phyloP scores from a whole-genome alignment of 2,113 vertebrate species.

The Mobula birostris region DNA sequence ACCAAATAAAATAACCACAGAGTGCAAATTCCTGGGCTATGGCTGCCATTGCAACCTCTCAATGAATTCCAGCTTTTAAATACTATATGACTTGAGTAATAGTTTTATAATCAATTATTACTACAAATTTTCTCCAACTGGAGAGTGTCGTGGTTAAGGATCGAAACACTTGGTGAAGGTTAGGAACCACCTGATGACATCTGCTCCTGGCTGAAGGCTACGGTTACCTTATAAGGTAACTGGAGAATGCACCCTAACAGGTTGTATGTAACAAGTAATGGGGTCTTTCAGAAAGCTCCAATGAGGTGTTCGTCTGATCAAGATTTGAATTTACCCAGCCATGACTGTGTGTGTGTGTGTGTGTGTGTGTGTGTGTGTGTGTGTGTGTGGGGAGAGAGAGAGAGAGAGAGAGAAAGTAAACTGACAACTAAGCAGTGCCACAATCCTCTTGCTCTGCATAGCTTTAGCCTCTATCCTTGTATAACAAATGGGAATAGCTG shows the following conservation, averaged over 20 bases:
- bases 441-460: background rate
- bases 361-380: too few species aligned
- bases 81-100: background rate
- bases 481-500: conserved; percentile 24
- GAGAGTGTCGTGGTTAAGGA: too few species aligned
- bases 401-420: background rate
- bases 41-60: background rate
- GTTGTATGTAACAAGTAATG: background rate
- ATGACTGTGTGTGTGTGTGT: too few species aligned
- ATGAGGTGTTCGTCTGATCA: background rate
- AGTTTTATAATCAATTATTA: conserved; percentile 7
- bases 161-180: too few species aligned
- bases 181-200: too few species aligned
- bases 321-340: background rate
- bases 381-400: background rate
- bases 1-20: too few species aligned
- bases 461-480: conserved; percentile 7
- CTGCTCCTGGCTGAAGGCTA: too few species aligned
- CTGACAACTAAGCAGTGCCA: background rate
- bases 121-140: background rate
- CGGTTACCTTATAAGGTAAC: too few species aligned
- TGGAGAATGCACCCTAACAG: too few species aligned
- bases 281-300: background rate
- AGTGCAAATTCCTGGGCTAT: background rate
- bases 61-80: conserved; percentile 13